Conservation (phyloP, 2,113 vertebrate species). For the Scomber scombrus region DNA sequence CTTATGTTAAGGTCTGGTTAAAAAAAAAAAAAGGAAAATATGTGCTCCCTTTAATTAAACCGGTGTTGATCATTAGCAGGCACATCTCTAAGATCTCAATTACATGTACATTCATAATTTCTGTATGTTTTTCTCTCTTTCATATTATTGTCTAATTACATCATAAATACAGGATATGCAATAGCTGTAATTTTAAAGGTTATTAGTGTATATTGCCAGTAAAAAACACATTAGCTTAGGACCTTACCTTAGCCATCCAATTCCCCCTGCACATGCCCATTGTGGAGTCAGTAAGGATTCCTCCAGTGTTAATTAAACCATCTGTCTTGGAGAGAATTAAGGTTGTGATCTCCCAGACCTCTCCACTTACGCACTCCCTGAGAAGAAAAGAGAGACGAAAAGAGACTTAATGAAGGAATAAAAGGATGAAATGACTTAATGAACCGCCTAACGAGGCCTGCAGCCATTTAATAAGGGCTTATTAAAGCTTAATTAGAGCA, state of each 20-base stretch:
- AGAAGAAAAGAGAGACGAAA: conserved; percentile 76
- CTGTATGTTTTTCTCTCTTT: conserved; percentile 35
- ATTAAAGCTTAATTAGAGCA: conserved; percentile 83
- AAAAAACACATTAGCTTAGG: conserved; percentile 60
- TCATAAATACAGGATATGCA: conserved; percentile 39
- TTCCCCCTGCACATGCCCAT: conserved; percentile 57
- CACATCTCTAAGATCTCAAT: conserved; percentile 34
- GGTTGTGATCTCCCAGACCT: conserved; percentile 82
- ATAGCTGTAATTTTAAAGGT: conserved; percentile 55
- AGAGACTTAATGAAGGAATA: conserved; percentile 80
- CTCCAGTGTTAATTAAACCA: conserved; percentile 79
- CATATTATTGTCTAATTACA: conserved; percentile 53
- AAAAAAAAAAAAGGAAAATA: background rate
- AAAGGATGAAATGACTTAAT: conserved; percentile 84
- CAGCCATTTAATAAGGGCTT: conserved; percentile 79
- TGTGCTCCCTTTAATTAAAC: background rate
- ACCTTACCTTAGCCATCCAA: conserved; percentile 72
- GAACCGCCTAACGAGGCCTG: conserved; percentile 81
- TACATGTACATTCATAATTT: conserved; percentile 17
- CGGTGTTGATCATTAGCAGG: background rate
- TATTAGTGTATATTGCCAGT: conserved; percentile 67
- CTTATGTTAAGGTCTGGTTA: background rate
- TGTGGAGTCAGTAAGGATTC: conserved; percentile 70
- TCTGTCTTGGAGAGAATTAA: conserved; percentile 81
- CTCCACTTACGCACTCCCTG: conserved; percentile 74